Evolutionary conservation across 1,140 invertebrate genomes (phyloP).

Genomic region (Acromyrmex heyeri): DNA sequence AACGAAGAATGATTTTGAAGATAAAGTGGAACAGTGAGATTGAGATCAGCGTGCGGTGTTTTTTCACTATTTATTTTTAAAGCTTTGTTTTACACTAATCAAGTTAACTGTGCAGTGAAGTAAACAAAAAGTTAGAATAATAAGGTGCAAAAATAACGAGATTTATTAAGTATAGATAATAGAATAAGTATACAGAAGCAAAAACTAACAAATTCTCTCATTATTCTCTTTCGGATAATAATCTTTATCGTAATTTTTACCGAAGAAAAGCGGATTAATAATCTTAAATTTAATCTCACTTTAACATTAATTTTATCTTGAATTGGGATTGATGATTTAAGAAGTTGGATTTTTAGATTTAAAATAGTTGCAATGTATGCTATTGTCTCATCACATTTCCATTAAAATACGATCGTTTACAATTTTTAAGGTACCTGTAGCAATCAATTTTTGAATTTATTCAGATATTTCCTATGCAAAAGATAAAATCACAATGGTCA

Average conservation of each 20-base stretch:
- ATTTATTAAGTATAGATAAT: not conserved
- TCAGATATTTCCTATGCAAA: not conserved
- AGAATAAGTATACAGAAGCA: not conserved
- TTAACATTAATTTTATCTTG: not conserved
- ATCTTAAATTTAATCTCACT: not conserved
- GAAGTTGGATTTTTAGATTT: not conserved
- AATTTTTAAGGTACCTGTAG: not conserved
- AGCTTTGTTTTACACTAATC: not conserved
- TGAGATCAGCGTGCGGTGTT: not conserved
- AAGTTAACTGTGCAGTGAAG: not conserved
- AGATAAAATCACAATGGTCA: slow-evolving; percentile 27
- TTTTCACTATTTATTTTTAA: not conserved
- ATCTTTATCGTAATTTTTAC: not conserved
- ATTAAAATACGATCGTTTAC: not conserved
- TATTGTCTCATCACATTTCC: not conserved
- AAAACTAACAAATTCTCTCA: not conserved
- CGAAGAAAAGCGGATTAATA: not conserved
- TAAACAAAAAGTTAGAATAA: not conserved
- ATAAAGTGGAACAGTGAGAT: not conserved
- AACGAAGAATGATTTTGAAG: not conserved
- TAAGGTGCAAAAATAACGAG: not conserved
- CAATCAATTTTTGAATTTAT: not conserved
- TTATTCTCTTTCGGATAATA: not conserved
- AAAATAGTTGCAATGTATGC: not conserved
- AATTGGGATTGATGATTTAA: no score